These are phyloP conservation scores for Leistus spinibarbis DNA, from an alignment of 2,888 invertebrate species.

Conservation along the genomic window DNA sequence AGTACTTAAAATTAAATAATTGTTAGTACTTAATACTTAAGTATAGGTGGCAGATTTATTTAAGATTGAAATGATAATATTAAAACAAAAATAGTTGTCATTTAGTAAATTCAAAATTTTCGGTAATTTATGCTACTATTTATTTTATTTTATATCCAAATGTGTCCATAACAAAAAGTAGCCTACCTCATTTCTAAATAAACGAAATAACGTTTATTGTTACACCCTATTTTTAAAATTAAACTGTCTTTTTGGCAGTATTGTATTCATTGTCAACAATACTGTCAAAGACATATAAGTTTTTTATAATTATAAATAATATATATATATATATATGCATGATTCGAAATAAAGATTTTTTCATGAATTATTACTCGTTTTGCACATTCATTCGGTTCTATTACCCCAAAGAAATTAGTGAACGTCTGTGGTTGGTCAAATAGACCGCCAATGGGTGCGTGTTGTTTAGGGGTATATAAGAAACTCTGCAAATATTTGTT, in stretches of 20 bases:
- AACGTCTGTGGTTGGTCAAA: background rate
- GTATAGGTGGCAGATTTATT: conserved; percentile 38
- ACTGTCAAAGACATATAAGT: conserved; percentile 28
- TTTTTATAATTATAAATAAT: conserved; percentile 34
- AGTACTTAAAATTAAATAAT: conserved; percentile 37
- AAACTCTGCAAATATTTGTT: background rate
- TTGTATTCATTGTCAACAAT: conserved; percentile 21
- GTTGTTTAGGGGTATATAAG: background rate
- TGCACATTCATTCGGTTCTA: background rate
- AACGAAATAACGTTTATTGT: conserved; percentile 19
- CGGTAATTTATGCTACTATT: background rate
- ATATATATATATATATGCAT: conserved; percentile 36
- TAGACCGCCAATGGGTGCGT: background rate
- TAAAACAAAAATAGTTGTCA: background rate
- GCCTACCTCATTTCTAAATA: conserved; percentile 39
- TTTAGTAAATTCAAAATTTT: background rate
- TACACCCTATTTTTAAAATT: conserved; percentile 11
- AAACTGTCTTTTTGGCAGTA: conserved; percentile 22
- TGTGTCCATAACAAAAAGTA: conserved; percentile 38
- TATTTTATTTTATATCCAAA: background rate
- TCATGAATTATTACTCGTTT: conserved; percentile 10
- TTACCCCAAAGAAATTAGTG: too few relatives aligned
- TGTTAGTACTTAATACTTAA: conserved; percentile 38
- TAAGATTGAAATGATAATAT: conserved; percentile 14
- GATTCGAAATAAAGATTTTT: conserved; percentile 34